Base-by-base conservation (phyloP, 2,888 invertebrate species). In the Unio pictorum region DNA sequence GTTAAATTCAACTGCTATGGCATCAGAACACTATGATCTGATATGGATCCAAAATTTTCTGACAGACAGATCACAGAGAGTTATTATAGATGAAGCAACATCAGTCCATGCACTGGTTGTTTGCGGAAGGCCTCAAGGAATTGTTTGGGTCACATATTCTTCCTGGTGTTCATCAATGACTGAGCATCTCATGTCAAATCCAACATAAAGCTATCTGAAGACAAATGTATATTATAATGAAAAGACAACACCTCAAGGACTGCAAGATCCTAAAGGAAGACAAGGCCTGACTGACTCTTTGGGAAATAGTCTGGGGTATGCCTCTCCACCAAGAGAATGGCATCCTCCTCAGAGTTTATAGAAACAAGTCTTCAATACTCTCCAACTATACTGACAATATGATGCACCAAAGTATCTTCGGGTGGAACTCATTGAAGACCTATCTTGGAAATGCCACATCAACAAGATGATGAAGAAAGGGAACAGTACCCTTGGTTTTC, bases 221-320 rank as follows among this genome's bases (percentile, higher is more conserved):
- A 34, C 34, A 34, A 34, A 7, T 8, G 34, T 34, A 34, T 34
- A 34, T 0, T 34, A 7, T 34, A 34, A 7, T 8, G 8, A 8
- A 8, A 34, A 34, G 8, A 8, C 34, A 34, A 1, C 34, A 34
- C 34, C 8, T 1, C 34, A 34, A 34, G n/a, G 64, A 68, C 64
- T 68, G 61, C 56, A 15, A 61, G 20, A 26, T 30, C 26, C 64
- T 67, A 30, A 64, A 60, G 20, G 59, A 63, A 11, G 67, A 67
- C 61, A 67, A 59, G 7, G 20, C 56, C 11, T 28, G 28, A n/a
- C 61, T 64, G 11, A 23, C 62, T 23, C 54, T 26, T n/a, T 68
- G 68, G 68, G 68, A 64, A 54, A 58, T 55, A n/a, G 4, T n/a
- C 11, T 70, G 66, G 70, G 66, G 70, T 28, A 66, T 69, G 69